phyloP scores from a whole-genome alignment of 2,113 vertebrate genomes.

The Litocranius walleri region DNA sequence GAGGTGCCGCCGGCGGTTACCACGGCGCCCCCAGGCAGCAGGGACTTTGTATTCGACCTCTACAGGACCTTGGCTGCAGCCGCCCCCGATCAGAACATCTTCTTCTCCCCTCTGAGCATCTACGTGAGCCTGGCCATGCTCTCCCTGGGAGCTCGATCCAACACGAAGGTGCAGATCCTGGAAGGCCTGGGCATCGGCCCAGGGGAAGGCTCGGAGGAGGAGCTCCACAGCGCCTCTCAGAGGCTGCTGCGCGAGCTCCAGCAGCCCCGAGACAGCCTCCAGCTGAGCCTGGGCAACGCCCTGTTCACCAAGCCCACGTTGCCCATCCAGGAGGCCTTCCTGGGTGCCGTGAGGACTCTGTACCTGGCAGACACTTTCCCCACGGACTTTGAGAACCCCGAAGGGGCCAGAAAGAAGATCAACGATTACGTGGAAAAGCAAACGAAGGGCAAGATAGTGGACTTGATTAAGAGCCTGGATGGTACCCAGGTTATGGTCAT shows the following conservation, averaged over 20 bases:
- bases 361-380: conserved; percentile 81
- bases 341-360: conserved; percentile 69
- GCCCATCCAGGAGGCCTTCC: conserved; percentile 74
- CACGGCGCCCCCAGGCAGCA: not conserved
- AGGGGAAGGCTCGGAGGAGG: conserved; percentile 50
- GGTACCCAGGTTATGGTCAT: conserved; percentile 81
- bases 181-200: conserved; percentile 80
- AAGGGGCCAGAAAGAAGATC: conserved; percentile 81
- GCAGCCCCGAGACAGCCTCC: conserved; percentile 64
- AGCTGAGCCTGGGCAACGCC: conserved; percentile 82
- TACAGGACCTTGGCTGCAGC: conserved; percentile 80
- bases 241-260: conserved; percentile 79
- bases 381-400: conserved; percentile 80
- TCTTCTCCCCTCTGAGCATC: conserved; percentile 91
- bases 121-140: conserved; percentile 83
- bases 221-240: conserved; percentile 81
- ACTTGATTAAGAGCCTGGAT: conserved; percentile 83
- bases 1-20: rapidly evolving
- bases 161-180: conserved; percentile 86
- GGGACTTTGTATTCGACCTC: conserved; percentile 86
- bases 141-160: conserved; percentile 79
- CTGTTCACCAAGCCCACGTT: conserved; percentile 78
- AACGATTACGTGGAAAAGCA: conserved; percentile 84
- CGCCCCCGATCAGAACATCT: conserved; percentile 79
- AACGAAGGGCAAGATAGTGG: conserved; percentile 85